Percentiles rank a stretch among this genome's conserved stretches.
Conservation (phyloP, 2,797 vertebrate genomes). For the Sebastes melanostomus region DNA sequence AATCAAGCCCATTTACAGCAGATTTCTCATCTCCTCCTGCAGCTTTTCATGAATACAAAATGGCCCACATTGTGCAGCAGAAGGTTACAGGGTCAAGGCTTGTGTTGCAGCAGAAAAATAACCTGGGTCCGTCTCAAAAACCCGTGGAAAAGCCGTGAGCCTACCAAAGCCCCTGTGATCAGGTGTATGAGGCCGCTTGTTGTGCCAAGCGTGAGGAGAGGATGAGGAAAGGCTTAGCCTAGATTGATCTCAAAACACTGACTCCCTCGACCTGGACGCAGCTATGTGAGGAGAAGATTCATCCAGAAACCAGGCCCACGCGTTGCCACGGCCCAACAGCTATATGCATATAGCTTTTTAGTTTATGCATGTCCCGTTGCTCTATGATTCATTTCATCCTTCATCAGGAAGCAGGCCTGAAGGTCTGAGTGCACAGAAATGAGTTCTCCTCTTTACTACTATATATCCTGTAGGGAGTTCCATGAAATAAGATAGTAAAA, state of each 20-base stretch:
- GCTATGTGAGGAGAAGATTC: not conserved
- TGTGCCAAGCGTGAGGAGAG: conserved; percentile 39
- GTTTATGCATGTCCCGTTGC: not conserved
- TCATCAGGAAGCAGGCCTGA: not conserved
- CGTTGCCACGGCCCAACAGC: not conserved
- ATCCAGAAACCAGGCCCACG: not conserved
- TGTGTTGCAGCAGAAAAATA: conserved; percentile 20
- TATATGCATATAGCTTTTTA: not conserved
- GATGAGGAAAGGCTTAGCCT: conserved; percentile 52
- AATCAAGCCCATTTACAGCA: conserved; percentile 31
- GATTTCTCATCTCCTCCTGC: not conserved
- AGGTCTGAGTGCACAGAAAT: not conserved
- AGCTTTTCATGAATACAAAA: conserved; percentile 39
- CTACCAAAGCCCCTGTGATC: conserved; percentile 50
- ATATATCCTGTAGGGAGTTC: not conserved
- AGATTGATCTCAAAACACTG: conserved; percentile 50
- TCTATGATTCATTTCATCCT: conserved; percentile 14
- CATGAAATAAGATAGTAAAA: not conserved
- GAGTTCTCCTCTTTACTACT: not conserved
- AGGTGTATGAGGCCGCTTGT: conserved; percentile 38
- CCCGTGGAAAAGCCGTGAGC: conserved; percentile 33
- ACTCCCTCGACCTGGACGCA: not conserved
- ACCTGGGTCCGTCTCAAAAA: conserved; percentile 13
- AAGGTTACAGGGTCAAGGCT: conserved; percentile 22
- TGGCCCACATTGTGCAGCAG: not conserved